Percentiles rank a stretch among this genome's conserved stretches.
These are phyloP conservation scores for Siphlonurus alternatus DNA, from an alignment of 2,888 invertebrate species.

Conservation along the genomic window DNA sequence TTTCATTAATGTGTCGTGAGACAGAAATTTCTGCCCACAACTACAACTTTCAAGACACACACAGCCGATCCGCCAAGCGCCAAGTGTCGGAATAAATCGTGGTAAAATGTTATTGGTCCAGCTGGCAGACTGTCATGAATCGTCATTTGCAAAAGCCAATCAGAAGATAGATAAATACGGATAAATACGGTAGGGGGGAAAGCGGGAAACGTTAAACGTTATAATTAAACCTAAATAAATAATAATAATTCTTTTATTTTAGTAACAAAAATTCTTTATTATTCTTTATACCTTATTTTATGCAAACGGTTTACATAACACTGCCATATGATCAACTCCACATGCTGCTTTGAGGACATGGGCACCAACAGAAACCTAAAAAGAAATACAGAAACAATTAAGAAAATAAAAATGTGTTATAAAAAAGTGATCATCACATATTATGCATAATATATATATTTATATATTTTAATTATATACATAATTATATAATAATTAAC, in stretches of 20 bases:
- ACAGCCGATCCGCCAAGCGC: background rate
- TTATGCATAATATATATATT: slow-evolving; percentile 17
- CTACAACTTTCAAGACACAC: background rate
- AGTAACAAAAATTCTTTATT: background rate
- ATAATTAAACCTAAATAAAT: too few species aligned
- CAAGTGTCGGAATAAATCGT: background rate
- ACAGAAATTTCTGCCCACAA: background rate
- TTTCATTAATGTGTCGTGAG: background rate
- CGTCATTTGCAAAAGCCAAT: too few species aligned
- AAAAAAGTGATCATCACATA: slow-evolving; percentile 1
- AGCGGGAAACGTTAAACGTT: too few species aligned
- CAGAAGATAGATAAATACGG: too few species aligned
- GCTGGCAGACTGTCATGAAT: background rate
- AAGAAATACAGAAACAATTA: slow-evolving; percentile 13
- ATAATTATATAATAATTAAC: background rate
- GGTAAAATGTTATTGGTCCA: background rate
- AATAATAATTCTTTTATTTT: too few species aligned
- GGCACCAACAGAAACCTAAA: slow-evolving; percentile 54
- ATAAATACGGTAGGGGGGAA: too few species aligned
- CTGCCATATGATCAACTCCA: slow-evolving; percentile 73
- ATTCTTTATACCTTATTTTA: slow-evolving; percentile 19
- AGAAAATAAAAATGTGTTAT: slow-evolving; percentile 12
- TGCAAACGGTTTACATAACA: slow-evolving; percentile 54
- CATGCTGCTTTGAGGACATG: slow-evolving; percentile 54
- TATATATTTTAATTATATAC: background rate